Conservation (phyloP, 2,888 invertebrate species). For the Idaea straminata region DNA sequence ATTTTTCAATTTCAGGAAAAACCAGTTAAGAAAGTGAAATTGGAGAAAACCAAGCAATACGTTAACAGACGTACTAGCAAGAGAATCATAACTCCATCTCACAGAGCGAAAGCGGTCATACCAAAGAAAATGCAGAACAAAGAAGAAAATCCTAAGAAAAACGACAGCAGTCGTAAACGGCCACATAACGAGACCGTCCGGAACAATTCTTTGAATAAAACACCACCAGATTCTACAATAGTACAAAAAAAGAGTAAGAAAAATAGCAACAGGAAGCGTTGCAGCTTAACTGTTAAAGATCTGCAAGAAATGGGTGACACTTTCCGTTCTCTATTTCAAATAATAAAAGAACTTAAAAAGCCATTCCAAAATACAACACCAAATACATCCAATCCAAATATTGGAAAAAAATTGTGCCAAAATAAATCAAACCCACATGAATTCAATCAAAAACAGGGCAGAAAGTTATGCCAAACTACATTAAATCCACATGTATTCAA, state of each 20-base stretch:
- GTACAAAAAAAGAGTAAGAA: constrained; percentile 31
- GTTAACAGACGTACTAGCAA: constrained; percentile 42
- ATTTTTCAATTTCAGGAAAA: constrained; percentile 28
- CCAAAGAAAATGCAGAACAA: constrained; percentile 42
- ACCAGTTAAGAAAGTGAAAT: constrained; percentile 38
- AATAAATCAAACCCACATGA: background rate
- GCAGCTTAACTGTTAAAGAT: constrained; percentile 34
- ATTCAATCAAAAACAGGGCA: background rate
- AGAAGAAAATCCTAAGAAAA: constrained; percentile 23
- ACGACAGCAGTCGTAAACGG: constrained; percentile 37
- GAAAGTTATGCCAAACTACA: background rate
- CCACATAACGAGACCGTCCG: constrained; percentile 28
- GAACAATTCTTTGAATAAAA: constrained; percentile 36
- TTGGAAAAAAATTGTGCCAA: background rate
- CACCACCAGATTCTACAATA: constrained; percentile 48
- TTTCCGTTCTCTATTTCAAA: constrained; percentile 44
- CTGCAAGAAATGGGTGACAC: constrained; percentile 43
- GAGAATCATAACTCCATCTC: constrained; percentile 45
- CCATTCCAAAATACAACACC: constrained; percentile 13
- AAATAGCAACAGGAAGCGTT: constrained; percentile 25
- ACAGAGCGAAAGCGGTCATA: constrained; percentile 49
- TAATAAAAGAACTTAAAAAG: constrained; percentile 44
- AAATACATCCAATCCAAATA: background rate
- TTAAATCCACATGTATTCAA: background rate
- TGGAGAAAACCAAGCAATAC: constrained; percentile 41